Conservation (phyloP, 2,888 invertebrate genomes). For the Octodonta nipae region DNA sequence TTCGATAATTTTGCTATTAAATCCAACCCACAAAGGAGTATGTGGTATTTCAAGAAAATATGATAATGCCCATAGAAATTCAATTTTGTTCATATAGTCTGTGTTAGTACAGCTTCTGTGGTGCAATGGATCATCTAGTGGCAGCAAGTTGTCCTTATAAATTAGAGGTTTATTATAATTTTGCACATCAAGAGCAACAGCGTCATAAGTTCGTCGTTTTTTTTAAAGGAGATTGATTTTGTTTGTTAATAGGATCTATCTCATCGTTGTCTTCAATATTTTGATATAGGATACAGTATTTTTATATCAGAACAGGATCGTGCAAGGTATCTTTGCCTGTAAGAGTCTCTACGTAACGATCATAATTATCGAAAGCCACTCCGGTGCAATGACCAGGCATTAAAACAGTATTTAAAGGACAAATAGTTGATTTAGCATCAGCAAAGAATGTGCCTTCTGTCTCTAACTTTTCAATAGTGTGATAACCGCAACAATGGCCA, state of each 20-base stretch:
- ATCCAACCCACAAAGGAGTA: conserved; percentile 23
- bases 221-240: neutral
- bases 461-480: conserved; percentile 8
- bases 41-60: conserved; percentile 6
- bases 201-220: conserved; percentile 9
- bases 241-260: neutral
- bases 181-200: conserved; percentile 4
- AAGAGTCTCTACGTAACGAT: conserved; percentile 11
- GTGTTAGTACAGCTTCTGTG: neutral
- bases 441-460: conserved; percentile 10
- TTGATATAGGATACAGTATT: conserved; percentile 6
- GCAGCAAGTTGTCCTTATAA: conserved; percentile 2
- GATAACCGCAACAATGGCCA: conserved; percentile 10
- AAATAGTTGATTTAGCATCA: conserved; percentile 4
- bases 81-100: conserved; percentile 5
- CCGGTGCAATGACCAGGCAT: conserved; percentile 6
- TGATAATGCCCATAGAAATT: conserved; percentile 4
- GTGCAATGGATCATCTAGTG: conserved; percentile 2
- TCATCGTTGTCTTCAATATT: conserved; percentile 3
- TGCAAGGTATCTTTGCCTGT: conserved; percentile 10
- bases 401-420: conserved; percentile 9
- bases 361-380: conserved; percentile 12
- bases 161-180: neutral
- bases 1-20: conserved; percentile 16
- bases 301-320: conserved; percentile 4